These are phyloP conservation scores for Cygnus olor DNA, from an alignment of 2,797 vertebrate species.

Conservation along the genomic window DNA sequence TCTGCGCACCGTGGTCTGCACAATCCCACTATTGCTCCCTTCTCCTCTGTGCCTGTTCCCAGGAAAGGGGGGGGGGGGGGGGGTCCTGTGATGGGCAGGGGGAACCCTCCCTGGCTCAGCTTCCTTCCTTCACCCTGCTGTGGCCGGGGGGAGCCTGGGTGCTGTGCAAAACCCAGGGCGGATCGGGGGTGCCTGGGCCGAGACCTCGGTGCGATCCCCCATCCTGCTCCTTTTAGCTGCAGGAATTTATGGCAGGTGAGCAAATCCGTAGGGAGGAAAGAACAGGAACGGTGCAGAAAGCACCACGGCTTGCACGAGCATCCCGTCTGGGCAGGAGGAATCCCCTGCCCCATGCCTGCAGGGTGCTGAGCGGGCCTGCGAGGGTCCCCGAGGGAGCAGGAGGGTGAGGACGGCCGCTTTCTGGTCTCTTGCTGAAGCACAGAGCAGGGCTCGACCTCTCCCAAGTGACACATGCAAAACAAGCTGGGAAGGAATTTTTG, in stretches of 20 bases:
- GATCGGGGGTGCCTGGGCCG: fast-evolving
- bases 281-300: not conserved
- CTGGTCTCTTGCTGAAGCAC: not conserved
- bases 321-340: not conserved
- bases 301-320: not conserved
- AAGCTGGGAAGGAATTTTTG: not conserved
- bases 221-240: not conserved
- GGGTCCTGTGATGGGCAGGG: not conserved
- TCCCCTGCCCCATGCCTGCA: not conserved
- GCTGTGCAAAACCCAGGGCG: fast-evolving
- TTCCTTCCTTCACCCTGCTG: too few species aligned
- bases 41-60: not conserved
- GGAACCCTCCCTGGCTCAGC: not conserved
- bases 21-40: fast-evolving
- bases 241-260: fast-evolving
- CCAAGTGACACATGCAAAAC: not conserved
- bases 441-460: not conserved
- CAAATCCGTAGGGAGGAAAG: not conserved
- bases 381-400: not conserved
- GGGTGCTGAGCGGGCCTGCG: not conserved
- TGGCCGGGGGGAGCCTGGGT: fast-evolving
- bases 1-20: too few species aligned
- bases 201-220: fast-evolving
- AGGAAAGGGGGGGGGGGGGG: not conserved
- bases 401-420: not conserved